phyloP scores from a whole-genome alignment of 2,113 vertebrate species.

The Boleophthalmus pectinirostris region DNA sequence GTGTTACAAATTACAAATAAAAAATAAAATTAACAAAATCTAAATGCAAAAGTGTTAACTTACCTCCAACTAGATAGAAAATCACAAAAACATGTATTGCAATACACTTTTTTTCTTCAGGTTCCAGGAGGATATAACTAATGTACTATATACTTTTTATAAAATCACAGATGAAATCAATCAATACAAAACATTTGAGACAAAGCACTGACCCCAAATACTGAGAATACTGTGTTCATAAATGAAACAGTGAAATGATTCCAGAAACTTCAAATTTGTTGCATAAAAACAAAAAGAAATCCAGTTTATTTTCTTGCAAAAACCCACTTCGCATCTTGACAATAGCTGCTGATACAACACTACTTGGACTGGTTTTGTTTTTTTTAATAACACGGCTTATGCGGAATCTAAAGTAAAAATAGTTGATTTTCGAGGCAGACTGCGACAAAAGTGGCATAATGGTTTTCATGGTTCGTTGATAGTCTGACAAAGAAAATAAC shows the following conservation, averaged over 20 bases:
- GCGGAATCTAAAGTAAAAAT: slow-evolving; percentile 14
- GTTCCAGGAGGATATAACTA: no score
- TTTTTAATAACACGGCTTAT: slow-evolving; percentile 1
- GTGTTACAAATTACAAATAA: no score
- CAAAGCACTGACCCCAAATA: not conserved
- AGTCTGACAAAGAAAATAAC: slow-evolving; percentile 8
- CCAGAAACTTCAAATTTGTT: not conserved
- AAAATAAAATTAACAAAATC: no score
- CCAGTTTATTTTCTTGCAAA: not conserved
- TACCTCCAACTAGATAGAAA: no score
- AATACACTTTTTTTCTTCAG: no score
- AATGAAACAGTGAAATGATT: not conserved
- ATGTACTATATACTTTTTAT: not conserved
- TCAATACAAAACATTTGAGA: not conserved
- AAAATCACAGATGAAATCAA: not conserved
- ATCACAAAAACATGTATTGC: no score
- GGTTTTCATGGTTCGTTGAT: slow-evolving; percentile 7
- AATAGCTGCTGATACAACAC: no score
- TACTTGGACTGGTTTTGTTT: not conserved
- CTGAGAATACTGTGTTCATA: not conserved
- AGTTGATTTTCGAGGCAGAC: slow-evolving; percentile 37
- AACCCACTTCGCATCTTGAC: not conserved
- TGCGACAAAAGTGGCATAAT: slow-evolving; percentile 12
- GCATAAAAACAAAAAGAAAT: not conserved
- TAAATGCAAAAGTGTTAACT: no score